Base-by-base conservation (phyloP, 2,113 vertebrate species). In the Orthonyx spaldingii region DNA sequence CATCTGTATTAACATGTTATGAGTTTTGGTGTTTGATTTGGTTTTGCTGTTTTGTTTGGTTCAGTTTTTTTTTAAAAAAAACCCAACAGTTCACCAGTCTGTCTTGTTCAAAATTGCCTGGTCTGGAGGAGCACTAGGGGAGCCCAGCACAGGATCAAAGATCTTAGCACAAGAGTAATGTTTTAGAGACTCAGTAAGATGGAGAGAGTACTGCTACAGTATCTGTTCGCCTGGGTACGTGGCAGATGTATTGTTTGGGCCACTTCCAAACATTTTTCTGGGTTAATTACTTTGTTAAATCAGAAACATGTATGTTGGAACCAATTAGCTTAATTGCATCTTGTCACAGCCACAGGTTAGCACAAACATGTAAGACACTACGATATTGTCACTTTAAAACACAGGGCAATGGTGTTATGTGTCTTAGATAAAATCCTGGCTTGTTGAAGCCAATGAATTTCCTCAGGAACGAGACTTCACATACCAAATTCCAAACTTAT, bases 401-500 rank as follows among this genome's bases (percentile, higher is more conserved):
- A 28, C 22, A 57, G 55, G n/a, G 84, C 59, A 77, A 20, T 10
- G 13, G 49, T 46, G 46, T 39, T 46, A 41, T 5, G 3, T 26
- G n/a, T 17, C 60, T 77, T 3, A 59, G 72, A 87, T 77, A 87
- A 92, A 93, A 71, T 4, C 75, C 60, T 70, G 50, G 22, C 27
- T 42, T 63, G 64, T 42, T 63, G 86, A 70, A 89, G 64, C 30
- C 76, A 64, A 2, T 1, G 28, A 52, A 52, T 55, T 70, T 83
- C 76, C 80, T 70, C 71, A 80, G 59, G 24, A 92, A 27, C 16
- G 13, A 61, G 76, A 35, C 52, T 61, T 59, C 50, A 59, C 82
- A 77, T 87, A 50, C 61, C 90, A 84, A 61, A 95, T 96, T 94
- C 76, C 91, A 93, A 42, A 52, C 52, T 88, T 95, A 95, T 65